Evolutionary conservation across 2,113 vertebrate genomes (phyloP).

Genomic region (Neodon shergylaensis): DNA sequence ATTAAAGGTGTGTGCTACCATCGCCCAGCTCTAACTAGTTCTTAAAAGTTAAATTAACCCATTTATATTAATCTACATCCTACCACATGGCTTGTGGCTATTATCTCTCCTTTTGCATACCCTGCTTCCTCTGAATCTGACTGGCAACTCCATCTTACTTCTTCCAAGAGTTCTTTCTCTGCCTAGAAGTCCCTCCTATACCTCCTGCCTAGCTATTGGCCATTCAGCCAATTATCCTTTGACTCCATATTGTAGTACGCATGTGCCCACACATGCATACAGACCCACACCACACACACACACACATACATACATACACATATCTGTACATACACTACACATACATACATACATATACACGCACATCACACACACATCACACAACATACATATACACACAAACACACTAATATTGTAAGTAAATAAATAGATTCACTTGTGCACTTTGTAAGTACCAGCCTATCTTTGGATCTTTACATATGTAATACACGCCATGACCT

Average conservation of each 20-base stretch:
- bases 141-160: background rate
- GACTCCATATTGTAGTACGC: background rate
- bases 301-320: too few relatives aligned
- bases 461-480: background rate
- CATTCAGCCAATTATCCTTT: background rate
- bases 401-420: background rate
- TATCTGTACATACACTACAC: too few relatives aligned
- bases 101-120: background rate
- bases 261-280: background rate
- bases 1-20: too few relatives aligned
- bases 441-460: background rate
- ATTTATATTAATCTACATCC: background rate
- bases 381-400: background rate
- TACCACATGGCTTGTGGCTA: background rate
- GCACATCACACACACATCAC: background rate
- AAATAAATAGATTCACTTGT: background rate
- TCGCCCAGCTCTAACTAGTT: background rate
- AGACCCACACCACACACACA: background rate
- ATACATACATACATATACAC: background rate
- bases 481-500: background rate
- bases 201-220: background rate
- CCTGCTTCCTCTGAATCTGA: background rate
- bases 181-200: background rate
- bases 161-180: background rate
- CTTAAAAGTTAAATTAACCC: background rate